Conservation (phyloP, 2,113 vertebrate species). For the Rhabdomys dilectus region DNA sequence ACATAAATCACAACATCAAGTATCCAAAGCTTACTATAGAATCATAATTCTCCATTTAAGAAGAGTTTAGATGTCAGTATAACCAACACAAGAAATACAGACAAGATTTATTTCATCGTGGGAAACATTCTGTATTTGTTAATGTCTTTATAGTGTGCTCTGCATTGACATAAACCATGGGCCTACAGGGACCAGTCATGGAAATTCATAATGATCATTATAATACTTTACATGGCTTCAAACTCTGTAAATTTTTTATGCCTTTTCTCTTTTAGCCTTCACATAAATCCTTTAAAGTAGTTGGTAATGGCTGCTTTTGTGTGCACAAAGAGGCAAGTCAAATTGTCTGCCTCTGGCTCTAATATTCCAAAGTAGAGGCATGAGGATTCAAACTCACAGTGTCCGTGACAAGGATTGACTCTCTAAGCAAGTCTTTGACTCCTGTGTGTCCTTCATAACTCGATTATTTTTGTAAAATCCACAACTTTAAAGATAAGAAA, state of each 20-base stretch:
- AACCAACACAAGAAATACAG: background rate
- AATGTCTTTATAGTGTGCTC: background rate
- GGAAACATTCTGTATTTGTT: constrained; percentile 8
- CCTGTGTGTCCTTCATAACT: background rate
- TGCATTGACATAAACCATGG: background rate
- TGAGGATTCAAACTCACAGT: background rate
- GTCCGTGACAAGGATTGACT: background rate
- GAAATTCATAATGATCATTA: background rate
- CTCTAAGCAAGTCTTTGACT: constrained; percentile 3
- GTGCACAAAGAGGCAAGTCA: constrained; percentile 22
- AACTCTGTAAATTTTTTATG: background rate
- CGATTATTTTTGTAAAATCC: background rate
- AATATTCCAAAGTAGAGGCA: background rate
- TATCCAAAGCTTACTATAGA: background rate
- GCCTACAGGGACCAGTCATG: background rate
- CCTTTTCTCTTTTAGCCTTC: background rate
- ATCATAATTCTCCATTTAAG: background rate
- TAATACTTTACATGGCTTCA: background rate
- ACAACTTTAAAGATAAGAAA: background rate
- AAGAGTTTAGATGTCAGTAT: background rate
- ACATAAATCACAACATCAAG: background rate
- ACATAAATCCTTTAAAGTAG: background rate
- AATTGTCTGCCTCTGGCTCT: constrained; percentile 9
- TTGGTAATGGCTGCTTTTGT: background rate
- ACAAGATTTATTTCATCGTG: background rate